Evolutionary conservation across 2,888 invertebrate species (phyloP), one percentile per base, ranked within the genome.

Genomic region (Agrotis segetum): DNA sequence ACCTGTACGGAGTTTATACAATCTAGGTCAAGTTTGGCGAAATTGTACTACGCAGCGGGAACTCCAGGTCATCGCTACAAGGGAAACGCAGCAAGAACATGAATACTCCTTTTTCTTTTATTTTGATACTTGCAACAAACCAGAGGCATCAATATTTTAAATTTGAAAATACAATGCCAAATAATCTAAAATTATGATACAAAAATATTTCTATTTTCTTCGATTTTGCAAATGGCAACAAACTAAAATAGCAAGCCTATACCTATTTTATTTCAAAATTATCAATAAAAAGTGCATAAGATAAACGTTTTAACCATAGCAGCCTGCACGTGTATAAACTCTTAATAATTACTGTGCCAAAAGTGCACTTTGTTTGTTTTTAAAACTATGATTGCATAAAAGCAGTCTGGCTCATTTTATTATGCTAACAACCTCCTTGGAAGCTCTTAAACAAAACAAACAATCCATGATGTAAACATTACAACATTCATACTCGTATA

Each of bases 401-500:
- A 19, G 40, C 40, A 24, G 3, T 58, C 3, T 5, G 17, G 2
- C 49, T 58, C 13, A 56, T 66, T 60, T 40, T 34, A 52, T 46
- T 72, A 59, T n/a, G 63, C 55, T 66, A 70, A 70, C 40, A 67
- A 63, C 21, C 53, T 56, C 19, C 29, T 72, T 52, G 55, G 65
- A 59, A 49, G 29, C 34, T 68, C 52, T 40, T 55, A 63, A 56
- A 40, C 1, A 77, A 81, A 81, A 78, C 74, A 81, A 81, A 81
- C 64, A 81, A 46, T 40, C 21, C 50, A 50, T 75, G 63, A 65
- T 74, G 64, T 67, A 74, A 81, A 78, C 24, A 81, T 78, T 80
- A 69, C 78, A 56, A 71, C 21, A 72, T 64, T n/a, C 40, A 40
- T 40, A 66, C 47, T 34, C 52, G 44, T 40, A 5, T 63, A 52